A percentile compares a stretch with the other conserved stretches of the same genome.
Conservation (phyloP, 1,140 invertebrate genomes). For the Glomeris maerens region DNA sequence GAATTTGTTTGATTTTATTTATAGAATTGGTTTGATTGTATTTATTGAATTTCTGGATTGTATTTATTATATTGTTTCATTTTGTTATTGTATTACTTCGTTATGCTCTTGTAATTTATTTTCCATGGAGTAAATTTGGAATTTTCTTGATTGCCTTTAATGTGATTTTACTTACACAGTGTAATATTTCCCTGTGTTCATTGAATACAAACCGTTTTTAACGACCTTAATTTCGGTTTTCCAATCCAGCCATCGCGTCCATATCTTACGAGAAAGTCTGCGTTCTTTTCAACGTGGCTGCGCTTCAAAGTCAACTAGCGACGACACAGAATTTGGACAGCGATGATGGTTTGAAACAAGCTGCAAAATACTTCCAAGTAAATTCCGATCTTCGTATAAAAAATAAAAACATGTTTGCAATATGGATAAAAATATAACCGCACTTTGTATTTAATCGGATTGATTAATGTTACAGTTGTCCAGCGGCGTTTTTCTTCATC, state of each 20-base stretch:
- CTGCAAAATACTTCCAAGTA: constrained; percentile 84
- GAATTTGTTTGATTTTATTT: too few species aligned
- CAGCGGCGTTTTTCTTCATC: constrained; percentile 74
- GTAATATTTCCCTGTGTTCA: too few species aligned
- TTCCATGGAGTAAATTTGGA: constrained; percentile 5
- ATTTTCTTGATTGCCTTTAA: constrained; percentile 12
- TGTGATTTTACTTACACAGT: constrained; percentile 14
- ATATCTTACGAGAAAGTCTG: constrained; percentile 86
- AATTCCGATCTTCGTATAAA: constrained; percentile 11
- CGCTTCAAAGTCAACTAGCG: constrained; percentile 79
- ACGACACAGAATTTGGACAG: constrained; percentile 66
- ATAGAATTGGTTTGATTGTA: too few species aligned
- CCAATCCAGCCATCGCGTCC: constrained; percentile 56
- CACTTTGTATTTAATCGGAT: constrained; percentile 8
- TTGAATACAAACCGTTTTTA: too few species aligned
- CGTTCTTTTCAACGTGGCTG: constrained; percentile 92
- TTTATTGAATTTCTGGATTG: too few species aligned
- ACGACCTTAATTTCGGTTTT: too few species aligned
- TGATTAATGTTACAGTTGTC: constrained; percentile 51
- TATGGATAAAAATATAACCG: neutral
- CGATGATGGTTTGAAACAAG: constrained; percentile 85
- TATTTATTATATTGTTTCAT: too few species aligned
- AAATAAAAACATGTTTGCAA: neutral
- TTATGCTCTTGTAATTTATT: too few species aligned
- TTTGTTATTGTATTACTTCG: too few species aligned